Evolutionary conservation across 2,797 vertebrate species (phyloP), one percentile per base, ranked within the genome.

Genomic region (Galagoides demidoff): DNA sequence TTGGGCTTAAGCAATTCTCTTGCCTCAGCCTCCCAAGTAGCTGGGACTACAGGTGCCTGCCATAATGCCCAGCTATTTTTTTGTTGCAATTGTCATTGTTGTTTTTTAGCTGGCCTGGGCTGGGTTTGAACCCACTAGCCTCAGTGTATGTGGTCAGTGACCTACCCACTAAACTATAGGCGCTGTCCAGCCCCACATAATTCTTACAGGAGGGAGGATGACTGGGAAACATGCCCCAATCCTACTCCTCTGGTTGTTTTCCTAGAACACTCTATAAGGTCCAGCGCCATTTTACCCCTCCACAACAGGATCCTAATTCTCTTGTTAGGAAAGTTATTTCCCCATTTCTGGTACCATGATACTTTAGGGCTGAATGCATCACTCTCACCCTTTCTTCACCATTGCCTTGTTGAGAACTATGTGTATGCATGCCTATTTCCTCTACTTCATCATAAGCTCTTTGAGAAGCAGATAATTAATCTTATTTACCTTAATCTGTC

Each of bases 391-490:
- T 63, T 25, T 92, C 31, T 52, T 92, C 13, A 5, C 17, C 63
- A 45, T 85, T 49, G 39, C 19, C 39, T 57, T 66, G 22, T 85
- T 27, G 43, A 68, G 25, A 86, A 43, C 63, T 77, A 52, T 86
- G 27, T 64, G 25, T 93, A 11, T 52, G 29, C 11, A 0, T 14
- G n/a, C 23, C 61, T 25, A 49, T 92, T 84, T 89, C 71, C n/a
- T 90, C 45, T 71, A 31, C 37, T 88, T 64, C 34, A 45, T 77
- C 79, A 17, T 84, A 93, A 95, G 27, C 63, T 96, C 45, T 45
- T 92, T 85, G 71, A 90, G 27, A 94, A 68, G n/a, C 71, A 95
- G 61, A 45, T 68, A 57, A 43, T 16, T 73, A 70, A 88, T 74
- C 22, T 76, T 79, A 66, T 74, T 95, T 89, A 61, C 34, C 55